Percentiles rank a stretch among this genome's conserved stretches.
Conservation (phyloP, 2,797 vertebrate species). For the Typhlichthys eigenmanni region DNA sequence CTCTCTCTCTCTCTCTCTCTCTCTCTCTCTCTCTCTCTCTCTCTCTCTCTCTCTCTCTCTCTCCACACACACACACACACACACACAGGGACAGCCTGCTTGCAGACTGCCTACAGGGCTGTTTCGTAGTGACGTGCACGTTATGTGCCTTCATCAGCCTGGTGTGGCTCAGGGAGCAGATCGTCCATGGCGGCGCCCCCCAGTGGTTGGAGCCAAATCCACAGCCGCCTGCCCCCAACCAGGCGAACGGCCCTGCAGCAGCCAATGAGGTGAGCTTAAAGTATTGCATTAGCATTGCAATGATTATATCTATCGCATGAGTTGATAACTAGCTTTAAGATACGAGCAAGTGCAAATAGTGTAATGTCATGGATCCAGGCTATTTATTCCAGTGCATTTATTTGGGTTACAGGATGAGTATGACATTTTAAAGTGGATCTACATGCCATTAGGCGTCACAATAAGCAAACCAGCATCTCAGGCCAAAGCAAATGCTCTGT, state of each 20-base stretch:
- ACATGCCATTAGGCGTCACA: too few relatives aligned
- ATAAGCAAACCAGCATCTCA: too few relatives aligned
- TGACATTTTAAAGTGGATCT: too few relatives aligned
- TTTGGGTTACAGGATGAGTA: too few relatives aligned
- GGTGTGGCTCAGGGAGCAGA: conserved; percentile 90
- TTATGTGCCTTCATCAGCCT: conserved; percentile 91
- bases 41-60: background rate
- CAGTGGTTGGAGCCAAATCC: conserved; percentile 88
- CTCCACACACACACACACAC: background rate
- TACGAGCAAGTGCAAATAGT: too few relatives aligned
- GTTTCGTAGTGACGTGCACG: conserved; percentile 90
- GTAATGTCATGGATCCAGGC: too few relatives aligned
- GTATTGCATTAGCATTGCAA: background rate
- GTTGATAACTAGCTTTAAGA: too few relatives aligned
- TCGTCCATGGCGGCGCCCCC: conserved; percentile 87
- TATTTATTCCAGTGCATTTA: too few relatives aligned
- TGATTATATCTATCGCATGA: background rate
- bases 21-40: background rate
- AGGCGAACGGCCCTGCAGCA: conserved; percentile 80
- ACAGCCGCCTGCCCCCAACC: conserved; percentile 66
- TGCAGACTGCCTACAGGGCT: conserved; percentile 90
- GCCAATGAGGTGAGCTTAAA: conserved; percentile 79
- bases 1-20: background rate
- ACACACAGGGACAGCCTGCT: conserved; percentile 85
- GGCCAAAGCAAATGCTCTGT: too few relatives aligned